A percentile compares a stretch with the other conserved stretches of the same genome.
phyloP scores from a whole-genome alignment of 2,797 vertebrate genomes.

The Premnoplex brunnescens region DNA sequence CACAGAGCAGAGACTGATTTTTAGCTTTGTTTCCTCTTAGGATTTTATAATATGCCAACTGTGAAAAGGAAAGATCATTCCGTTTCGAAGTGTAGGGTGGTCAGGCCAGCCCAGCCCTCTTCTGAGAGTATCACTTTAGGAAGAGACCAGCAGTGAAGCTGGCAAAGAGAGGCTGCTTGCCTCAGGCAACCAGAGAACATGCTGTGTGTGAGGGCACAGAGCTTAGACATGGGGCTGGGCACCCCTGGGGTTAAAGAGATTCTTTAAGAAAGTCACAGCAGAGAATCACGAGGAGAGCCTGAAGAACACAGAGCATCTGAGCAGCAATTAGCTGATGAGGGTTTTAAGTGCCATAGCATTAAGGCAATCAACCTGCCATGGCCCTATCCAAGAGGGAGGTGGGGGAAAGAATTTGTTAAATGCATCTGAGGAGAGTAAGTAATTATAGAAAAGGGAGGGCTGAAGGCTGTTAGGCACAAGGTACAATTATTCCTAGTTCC shows the following conservation, averaged over 20 bases:
- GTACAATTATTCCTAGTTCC: background rate
- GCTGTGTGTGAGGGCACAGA: background rate
- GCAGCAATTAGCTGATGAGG: background rate
- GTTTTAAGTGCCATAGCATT: background rate
- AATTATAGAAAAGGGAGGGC: background rate
- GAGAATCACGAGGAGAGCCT: background rate
- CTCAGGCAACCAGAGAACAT: rapidly evolving
- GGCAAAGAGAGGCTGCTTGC: background rate
- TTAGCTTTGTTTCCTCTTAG: background rate
- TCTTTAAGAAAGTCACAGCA: background rate
- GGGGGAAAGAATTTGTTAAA: background rate
- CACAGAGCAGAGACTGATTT: background rate
- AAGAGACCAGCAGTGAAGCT: background rate
- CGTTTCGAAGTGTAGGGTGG: background rate
- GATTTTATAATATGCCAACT: background rate
- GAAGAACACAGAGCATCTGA: background rate
- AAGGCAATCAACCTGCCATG: background rate
- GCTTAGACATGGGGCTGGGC: background rate
- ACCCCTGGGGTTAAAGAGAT: background rate
- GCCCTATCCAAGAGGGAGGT: background rate
- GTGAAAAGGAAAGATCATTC: background rate
- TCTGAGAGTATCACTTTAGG: background rate
- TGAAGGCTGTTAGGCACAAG: background rate
- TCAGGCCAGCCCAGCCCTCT: background rate
- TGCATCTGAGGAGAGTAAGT: background rate